Evolutionary conservation across 2,113 vertebrate species (phyloP).

Genomic region (Zosterops japonicus): DNA sequence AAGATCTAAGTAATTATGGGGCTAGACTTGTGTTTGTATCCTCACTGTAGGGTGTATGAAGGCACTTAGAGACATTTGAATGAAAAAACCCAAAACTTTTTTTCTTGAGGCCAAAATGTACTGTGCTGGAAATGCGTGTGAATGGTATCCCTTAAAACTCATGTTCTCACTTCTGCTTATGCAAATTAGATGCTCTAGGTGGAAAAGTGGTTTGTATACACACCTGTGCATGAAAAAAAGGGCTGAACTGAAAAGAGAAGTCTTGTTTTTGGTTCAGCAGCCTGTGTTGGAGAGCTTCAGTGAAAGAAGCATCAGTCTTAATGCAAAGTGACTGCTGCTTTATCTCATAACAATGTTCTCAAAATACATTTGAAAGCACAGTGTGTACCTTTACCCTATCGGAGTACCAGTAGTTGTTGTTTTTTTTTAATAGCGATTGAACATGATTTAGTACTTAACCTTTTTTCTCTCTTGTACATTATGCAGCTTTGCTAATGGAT

Average conservation of each 20-base stretch:
- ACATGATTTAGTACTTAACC: slow-evolving; percentile 10
- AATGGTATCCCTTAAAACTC: not conserved
- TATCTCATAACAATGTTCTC: not conserved
- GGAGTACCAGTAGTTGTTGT: not conserved
- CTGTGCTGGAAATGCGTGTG: rapidly evolving
- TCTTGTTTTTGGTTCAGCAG: not conserved
- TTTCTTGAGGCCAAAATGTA: not conserved
- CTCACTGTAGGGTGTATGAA: not conserved
- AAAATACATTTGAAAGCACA: not conserved
- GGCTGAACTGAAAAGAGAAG: not conserved
- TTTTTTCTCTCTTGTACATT: slow-evolving; percentile 5
- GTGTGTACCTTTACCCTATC: not conserved
- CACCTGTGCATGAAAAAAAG: not conserved
- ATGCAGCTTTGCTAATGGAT: slow-evolving; percentile 27
- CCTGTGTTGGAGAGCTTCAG: not conserved
- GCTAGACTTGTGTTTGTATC: not conserved
- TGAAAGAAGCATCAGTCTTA: not conserved
- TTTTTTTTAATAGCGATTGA: not conserved
- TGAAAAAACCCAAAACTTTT: not conserved
- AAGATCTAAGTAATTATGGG: not conserved
- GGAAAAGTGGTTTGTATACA: not conserved
- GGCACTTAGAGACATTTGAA: not conserved
- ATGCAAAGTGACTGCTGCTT: not conserved
- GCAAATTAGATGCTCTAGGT: not conserved
- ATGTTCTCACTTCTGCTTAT: not conserved